Base-by-base conservation (phyloP, 2,888 invertebrate genomes). In the Thysanoteuthis rhombus region DNA sequence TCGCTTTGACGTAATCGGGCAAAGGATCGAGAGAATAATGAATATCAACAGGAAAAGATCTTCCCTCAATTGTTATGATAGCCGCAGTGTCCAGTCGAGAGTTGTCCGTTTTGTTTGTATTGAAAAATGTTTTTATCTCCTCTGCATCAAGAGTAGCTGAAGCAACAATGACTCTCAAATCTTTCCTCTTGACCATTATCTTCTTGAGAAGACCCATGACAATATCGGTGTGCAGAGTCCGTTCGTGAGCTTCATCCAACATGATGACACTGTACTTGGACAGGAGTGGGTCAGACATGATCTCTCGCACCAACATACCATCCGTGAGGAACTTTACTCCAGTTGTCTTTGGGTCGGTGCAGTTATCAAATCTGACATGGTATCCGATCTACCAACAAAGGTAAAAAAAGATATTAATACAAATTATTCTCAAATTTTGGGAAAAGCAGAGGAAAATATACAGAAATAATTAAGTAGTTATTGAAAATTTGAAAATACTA, bases 131-230 rank as follows among this genome's bases (percentile, higher is more conserved):
- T 92, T 96, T 96, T 95, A 97, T 97, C 94, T 96, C 96, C 96
- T 98, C 98, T 0, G 99, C 99, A 97, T 99, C 99, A 96, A 99
- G 98, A 0, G 99, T 99, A 0, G 99, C 99, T 0, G 99, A 99
- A 0, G 99, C 98, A 45, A 99, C 98, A 4, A 99, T 98, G 0
- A 99, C 96, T 95, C 98, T 98, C 0, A 99, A 97, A 94, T 98
- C 98, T 95, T 98, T 98, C 19, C 99, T 98, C 97, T 98, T 99
- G 98, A 98, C 98, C 16, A 98, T 97, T 94, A 99, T 98, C 97
- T 99, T 99, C 97, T 99, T 99, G 93, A 99, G 97, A 0, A 99
- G 97, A 0, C 99, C 99, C 98, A 99, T 98, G 0, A 99, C 97
- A 75, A 99, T 98, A 96, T 99, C 99, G 0, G 99, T 99, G 97